Percentiles rank a stretch among this genome's conserved stretches.
Conservation (phyloP, 2,113 vertebrate species). For the Ibidorhyncha struthersii region DNA sequence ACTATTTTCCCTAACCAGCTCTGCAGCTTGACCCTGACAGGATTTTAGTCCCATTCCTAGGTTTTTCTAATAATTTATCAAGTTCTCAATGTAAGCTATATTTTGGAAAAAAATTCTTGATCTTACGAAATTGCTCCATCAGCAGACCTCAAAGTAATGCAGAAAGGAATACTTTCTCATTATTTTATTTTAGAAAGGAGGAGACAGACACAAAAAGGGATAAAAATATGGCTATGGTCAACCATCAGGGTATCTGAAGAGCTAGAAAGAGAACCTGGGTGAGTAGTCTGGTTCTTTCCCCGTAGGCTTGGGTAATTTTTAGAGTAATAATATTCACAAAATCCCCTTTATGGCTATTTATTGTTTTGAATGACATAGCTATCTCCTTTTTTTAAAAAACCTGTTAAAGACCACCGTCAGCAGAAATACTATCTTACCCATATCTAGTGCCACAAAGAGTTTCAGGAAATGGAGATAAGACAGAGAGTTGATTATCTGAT, state of each 20-base stretch:
- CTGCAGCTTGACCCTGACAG: neutral
- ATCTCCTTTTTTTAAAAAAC: neutral
- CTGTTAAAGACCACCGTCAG: neutral
- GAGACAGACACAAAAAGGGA: neutral
- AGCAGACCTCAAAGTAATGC: neutral
- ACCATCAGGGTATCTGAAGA: neutral
- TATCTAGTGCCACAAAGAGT: neutral
- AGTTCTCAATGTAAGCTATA: neutral
- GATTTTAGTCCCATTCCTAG: neutral
- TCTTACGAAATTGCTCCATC: neutral
- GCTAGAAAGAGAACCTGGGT: neutral
- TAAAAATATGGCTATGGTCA: neutral
- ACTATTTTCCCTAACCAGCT: neutral
- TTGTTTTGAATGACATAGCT: neutral
- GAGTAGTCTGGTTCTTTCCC: neutral
- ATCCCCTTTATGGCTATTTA: neutral
- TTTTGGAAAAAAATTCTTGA: neutral
- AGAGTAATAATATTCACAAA: neutral
- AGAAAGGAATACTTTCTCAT: neutral
- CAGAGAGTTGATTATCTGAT: constrained; percentile 61
- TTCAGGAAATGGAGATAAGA: constrained; percentile 41
- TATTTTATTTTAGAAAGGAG: neutral
- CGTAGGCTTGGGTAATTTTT: neutral
- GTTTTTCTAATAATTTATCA: neutral
- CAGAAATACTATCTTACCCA: constrained; percentile 17